Percentiles rank a stretch among this genome's conserved stretches.
phyloP scores from a whole-genome alignment of 1,140 invertebrate genomes.

The Hylaeus volcanicus region DNA sequence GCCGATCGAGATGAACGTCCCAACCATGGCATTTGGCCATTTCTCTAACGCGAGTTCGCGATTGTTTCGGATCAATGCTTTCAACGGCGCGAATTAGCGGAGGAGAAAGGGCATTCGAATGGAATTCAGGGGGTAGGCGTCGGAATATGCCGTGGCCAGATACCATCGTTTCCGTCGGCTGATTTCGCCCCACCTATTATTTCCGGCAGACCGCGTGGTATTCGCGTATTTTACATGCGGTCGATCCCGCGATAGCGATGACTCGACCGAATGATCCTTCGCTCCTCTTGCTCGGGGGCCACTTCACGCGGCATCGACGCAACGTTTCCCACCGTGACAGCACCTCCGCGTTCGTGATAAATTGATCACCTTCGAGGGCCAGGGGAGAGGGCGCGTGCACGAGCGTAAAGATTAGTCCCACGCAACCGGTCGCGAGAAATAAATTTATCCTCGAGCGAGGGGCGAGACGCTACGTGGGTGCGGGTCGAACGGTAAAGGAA shows the following conservation, averaged over 20 bases:
- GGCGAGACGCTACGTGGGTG: background rate
- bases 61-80: too few species aligned
- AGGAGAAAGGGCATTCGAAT: too few species aligned
- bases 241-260: background rate
- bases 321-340: constrained; percentile 34
- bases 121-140: background rate
- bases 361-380: constrained; percentile 21
- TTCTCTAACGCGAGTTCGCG: too few species aligned
- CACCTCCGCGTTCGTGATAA: constrained; percentile 38
- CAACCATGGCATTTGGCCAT: too few species aligned
- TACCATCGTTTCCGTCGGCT: constrained; percentile 23
- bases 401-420: constrained; percentile 30
- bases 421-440: background rate
- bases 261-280: constrained; percentile 10
- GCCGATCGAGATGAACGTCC: background rate
- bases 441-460: background rate
- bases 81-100: too few species aligned
- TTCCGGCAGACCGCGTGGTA: constrained; percentile 8
- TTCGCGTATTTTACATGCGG: constrained; percentile 19
- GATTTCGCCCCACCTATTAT: constrained; percentile 27
- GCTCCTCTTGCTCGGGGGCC: constrained; percentile 10
- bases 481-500: background rate
- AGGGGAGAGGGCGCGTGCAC: constrained; percentile 13
- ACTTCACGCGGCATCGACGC: background rate
- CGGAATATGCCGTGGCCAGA: background rate